Evolutionary conservation across 2,888 invertebrate species (phyloP), one percentile per base, ranked within the genome.

Genomic region (Eupithecia inturbata): DNA sequence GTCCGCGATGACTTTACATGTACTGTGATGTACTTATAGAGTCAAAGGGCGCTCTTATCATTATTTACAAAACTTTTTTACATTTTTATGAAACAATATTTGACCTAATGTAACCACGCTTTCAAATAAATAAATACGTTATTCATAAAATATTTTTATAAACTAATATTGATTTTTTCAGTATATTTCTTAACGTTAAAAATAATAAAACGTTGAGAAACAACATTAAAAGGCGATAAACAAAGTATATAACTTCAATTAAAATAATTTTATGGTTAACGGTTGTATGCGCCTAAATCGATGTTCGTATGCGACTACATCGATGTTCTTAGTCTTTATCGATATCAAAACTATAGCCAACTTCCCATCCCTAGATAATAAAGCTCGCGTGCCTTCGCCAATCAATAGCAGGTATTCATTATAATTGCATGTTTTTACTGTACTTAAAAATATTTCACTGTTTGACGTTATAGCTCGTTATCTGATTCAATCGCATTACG

Each of bases 381-480:
- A 77, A 79, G 83, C 76, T 91, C 82, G 91, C 91, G 91, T 91
- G 91, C 84, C 77, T 80, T 86, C 80, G 76, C 79, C 81, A 90
- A 90, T 91, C 91, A 89, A 91, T 92, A 89, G 87, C 87, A 84
- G 84, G 87, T 88, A 88, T 90, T 88, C 88, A 88, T 90, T 87
- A 90, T 88, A 91, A 90, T 91, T 90, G 91, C 89, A 91, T 89
- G 91, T 87, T 87, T 83, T 84, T 84, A 84, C 84, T 87, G 84
- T 87, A 85, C 87, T 89, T 85, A 88, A 89, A 88, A 88, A 85
- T 82, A 88, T 89, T 87, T 82, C 83, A 82, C 78, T 81, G 81
- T 84, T 81, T 79, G 80, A 82, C 82, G 82, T 87, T 80, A 82
- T 70, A 72, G 71, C 64, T 73, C 62, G 72, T 80, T 79, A 79